Evolutionary conservation across 2,888 invertebrate genomes (phyloP).

Genomic region (Diarsia rubi): DNA sequence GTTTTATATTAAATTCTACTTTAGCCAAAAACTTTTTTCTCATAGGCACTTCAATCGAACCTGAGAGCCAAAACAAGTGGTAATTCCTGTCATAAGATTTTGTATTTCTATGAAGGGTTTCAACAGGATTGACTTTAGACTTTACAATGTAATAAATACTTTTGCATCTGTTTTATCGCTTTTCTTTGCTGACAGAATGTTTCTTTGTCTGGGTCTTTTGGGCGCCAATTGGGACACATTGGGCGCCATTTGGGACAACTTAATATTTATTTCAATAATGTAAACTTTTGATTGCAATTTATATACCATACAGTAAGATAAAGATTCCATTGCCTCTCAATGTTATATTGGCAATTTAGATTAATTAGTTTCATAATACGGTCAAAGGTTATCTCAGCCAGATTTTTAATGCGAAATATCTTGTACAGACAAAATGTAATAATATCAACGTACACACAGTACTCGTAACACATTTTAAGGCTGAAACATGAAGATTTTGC

Average conservation of each 20-base stretch:
- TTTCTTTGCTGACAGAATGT: background rate
- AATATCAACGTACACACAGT: background rate
- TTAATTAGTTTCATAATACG: constrained; percentile 16
- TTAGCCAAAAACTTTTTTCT: background rate
- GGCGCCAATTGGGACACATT: background rate
- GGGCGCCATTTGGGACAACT: constrained; percentile 7
- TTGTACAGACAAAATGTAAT: background rate
- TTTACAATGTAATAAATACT: background rate
- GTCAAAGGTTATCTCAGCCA: constrained; percentile 8
- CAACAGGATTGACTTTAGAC: background rate
- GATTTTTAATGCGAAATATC: constrained; percentile 11
- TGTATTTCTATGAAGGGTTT: background rate
- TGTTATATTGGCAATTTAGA: constrained; percentile 28
- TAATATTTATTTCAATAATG: constrained; percentile 17
- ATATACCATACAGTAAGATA: constrained; percentile 14
- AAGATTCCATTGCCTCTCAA: constrained; percentile 44
- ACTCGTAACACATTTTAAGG: background rate
- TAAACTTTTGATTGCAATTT: constrained; percentile 25
- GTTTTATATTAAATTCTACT: constrained; percentile 29
- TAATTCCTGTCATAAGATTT: background rate
- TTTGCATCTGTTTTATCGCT: background rate
- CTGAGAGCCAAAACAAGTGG: background rate
- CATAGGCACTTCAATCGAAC: background rate
- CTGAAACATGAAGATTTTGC: background rate
- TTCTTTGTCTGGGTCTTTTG: background rate